phyloP scores from a whole-genome alignment of 1,140 invertebrate genomes.

The Probaryconus sp. region DNA sequence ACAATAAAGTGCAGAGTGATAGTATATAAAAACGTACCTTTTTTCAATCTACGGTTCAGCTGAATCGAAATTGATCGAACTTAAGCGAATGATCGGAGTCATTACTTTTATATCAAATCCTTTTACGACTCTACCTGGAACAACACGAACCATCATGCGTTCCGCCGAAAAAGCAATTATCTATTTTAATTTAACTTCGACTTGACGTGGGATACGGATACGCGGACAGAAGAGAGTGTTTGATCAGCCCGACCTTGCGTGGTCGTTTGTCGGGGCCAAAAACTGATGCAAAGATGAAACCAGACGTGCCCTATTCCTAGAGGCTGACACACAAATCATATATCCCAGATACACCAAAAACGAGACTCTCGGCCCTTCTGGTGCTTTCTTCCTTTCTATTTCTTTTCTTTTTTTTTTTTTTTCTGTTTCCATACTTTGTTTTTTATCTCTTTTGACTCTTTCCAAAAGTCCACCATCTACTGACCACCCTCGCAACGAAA shows the following conservation, averaged over 20 bases:
- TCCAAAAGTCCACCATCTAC: constrained; percentile 33
- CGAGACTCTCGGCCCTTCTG: neutral
- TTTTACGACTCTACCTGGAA: constrained; percentile 67
- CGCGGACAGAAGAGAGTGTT: constrained; percentile 54
- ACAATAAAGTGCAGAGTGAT: neutral
- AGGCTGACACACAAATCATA: constrained; percentile 65
- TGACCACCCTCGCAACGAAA: constrained; percentile 46
- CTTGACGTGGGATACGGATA: constrained; percentile 62
- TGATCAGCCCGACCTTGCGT: constrained; percentile 65
- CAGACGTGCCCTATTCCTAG: constrained; percentile 35
- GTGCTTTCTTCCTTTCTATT: neutral
- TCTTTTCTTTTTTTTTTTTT: constrained; percentile 4
- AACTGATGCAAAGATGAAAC: constrained; percentile 25
- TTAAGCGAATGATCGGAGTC: constrained; percentile 56
- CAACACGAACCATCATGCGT: constrained; percentile 50
- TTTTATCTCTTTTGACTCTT: constrained; percentile 15
- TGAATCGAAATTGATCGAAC: constrained; percentile 58
- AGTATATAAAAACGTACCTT: constrained; percentile 46
- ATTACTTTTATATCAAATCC: constrained; percentile 67
- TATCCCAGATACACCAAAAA: constrained; percentile 37
- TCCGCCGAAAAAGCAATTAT: constrained; percentile 65
- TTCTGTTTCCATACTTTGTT: constrained; percentile 3
- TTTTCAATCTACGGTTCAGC: constrained; percentile 43
- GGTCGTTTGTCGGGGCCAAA: constrained; percentile 42
- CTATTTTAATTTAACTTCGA: constrained; percentile 63